Evolutionary conservation across 1,140 invertebrate genomes (phyloP).

Genomic region (Centruroides sculpturatus): DNA sequence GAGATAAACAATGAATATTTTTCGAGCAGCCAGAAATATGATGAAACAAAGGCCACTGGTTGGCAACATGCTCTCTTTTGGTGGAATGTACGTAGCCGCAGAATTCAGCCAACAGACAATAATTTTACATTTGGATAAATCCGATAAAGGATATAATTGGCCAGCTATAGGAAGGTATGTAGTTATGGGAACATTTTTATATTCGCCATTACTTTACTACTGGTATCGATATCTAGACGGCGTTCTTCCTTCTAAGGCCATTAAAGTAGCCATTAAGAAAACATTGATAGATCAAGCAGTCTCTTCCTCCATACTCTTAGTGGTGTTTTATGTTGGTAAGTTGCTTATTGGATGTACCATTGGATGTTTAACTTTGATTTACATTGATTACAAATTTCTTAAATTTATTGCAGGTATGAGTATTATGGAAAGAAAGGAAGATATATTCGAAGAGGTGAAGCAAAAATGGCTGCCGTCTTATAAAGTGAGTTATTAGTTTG

Average conservation of each 20-base stretch:
- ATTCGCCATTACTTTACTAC: slow-evolving; percentile 39
- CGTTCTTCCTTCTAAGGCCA: slow-evolving; percentile 45
- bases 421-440: slow-evolving; percentile 47
- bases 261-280: slow-evolving; percentile 48
- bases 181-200: slow-evolving; percentile 41
- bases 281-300: slow-evolving; percentile 58
- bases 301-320: slow-evolving; percentile 51
- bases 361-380: background rate
- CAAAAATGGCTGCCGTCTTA: slow-evolving; percentile 58
- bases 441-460: slow-evolving; percentile 49
- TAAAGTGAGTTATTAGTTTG: slow-evolving; percentile 26
- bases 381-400: too few relatives aligned
- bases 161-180: slow-evolving; percentile 38
- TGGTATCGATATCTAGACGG: slow-evolving; percentile 67
- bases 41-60: slow-evolving; percentile 37
- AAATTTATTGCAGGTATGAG: slow-evolving; percentile 43
- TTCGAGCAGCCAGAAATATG: too few relatives aligned
- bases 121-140: slow-evolving; percentile 27
- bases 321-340: slow-evolving; percentile 53
- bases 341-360: slow-evolving; percentile 17
- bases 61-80: slow-evolving; percentile 57
- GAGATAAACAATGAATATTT: too few relatives aligned
- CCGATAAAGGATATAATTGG: slow-evolving; percentile 3
- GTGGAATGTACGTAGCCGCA: slow-evolving; percentile 55
- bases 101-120: slow-evolving; percentile 61